Base-by-base conservation (phyloP, 2,888 invertebrate genomes). In the Drosophila eohydei region DNA sequence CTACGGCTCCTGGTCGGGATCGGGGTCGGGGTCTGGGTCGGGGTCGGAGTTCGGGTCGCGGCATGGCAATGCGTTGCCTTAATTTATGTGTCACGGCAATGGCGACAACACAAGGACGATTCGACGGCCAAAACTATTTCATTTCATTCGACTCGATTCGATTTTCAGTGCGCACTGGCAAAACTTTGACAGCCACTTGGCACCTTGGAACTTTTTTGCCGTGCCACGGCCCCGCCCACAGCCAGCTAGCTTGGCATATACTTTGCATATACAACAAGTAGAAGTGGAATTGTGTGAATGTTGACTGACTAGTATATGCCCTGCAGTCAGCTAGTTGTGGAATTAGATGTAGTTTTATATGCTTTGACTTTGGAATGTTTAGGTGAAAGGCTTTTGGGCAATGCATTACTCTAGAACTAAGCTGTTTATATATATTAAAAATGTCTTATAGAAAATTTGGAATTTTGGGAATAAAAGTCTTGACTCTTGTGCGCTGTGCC, bases 151-250 rank as follows among this genome's bases (percentile, higher is more conserved):
- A 71, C 71, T 68, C 89, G 83, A 83, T 88, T 88, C 90, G 83
- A 84, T 84, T 89, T 89, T 73, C 80, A 73, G 52, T 69, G 73
- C 51, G 67, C 52, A 50, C 67, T 66, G 63, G 89, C 74, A 71
- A 84, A 84, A 84, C 67, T 84, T 84, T 90, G 84, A 84, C 90
- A 84, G 90, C 90, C 84, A 84, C 84, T 84, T 84, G 90, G 90
- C 84, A 90, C 84, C 84, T 90, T 83, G 71, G 56, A 89, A 90
- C 84, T 90, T 90, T 50, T 52, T 88, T 72, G 68, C 52, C 59
- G 34, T 57, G 55, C 40, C 38, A 4, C 30, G 12, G 14, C 40
- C 57, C 38, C 44, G 36, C 52, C 59, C 44, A 28, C 76, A 44
- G 64, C 65, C 51, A 36, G 43, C 71, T 46, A 56, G 46, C 48